Base-by-base conservation (phyloP, 2,888 invertebrate species). In the Hirtodrosophila duncani region DNA sequence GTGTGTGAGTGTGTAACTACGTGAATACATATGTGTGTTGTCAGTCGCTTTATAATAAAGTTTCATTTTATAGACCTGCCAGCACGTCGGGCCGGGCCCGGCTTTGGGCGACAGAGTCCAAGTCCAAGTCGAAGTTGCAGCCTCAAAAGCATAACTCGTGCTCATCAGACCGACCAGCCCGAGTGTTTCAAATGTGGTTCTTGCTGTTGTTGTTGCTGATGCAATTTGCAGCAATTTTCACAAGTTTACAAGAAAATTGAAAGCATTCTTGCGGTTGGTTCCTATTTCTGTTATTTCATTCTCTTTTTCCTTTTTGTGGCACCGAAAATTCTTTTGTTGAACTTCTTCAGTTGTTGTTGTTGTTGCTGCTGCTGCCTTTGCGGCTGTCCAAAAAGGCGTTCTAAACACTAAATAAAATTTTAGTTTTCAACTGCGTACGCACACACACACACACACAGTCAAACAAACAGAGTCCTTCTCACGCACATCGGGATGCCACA, bases 371-470 rank as follows among this genome's bases (percentile, higher is more conserved):
- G 38, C 24, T 45, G 39, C 31, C 51, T 50, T 59, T 70, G 68
- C 63, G 62, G 50, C 72, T 74, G 80, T 77, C 74, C 77, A 63
- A 66, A 68, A 61, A 65, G 81, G 63, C 65, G 60, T 65, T 67
- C 75, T 80, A 75, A 80, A 81, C 79, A 75, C 78, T 81, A 75
- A 75, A 75, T 81, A 75, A 81, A 75, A 75, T 75, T 75, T 78
- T 56, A 63, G 74, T 81, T 74, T 59, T 69, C 78, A 67, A 72
- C 79, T 80, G 74, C 64, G 67, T 58, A 60, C 60, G 62, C 78
- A 59, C 48, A 58, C 37, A 58, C 31, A 37, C 29, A 42, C 30
- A 39, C 34, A 30, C 37, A 17, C 14, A 23, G 8, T 8, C 29
- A 13, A 13, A 38, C 11, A 24, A 4, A 38, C 13, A 49, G 18